phyloP scores from a whole-genome alignment of 2,888 invertebrate genomes.

The Amorpha juglandis region DNA sequence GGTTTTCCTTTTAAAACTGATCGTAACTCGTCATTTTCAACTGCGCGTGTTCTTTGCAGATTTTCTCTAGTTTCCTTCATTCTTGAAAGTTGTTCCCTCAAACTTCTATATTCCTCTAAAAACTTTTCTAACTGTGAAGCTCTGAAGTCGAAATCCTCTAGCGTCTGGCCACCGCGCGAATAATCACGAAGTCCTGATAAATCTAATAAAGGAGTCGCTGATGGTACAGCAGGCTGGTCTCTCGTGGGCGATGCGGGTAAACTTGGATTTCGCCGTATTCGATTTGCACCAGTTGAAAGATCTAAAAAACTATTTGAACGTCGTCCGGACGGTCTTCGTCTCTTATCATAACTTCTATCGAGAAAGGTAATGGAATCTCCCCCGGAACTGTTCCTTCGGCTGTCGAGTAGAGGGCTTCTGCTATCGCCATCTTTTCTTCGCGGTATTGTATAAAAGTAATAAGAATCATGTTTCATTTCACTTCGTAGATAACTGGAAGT shows the following conservation, averaged over 20 bases:
- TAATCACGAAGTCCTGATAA: constrained; percentile 82
- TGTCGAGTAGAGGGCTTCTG: constrained; percentile 89
- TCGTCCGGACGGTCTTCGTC: constrained; percentile 69
- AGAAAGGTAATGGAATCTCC: constrained; percentile 84
- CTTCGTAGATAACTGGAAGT: constrained; percentile 69
- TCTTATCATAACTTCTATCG: constrained; percentile 69
- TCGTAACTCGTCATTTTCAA: constrained; percentile 80
- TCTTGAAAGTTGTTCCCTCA: constrained; percentile 90
- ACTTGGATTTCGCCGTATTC: constrained; percentile 82
- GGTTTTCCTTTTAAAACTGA: constrained; percentile 85
- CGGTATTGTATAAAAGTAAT: constrained; percentile 88
- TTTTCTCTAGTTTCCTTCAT: constrained; percentile 92
- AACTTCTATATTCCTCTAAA: constrained; percentile 90
- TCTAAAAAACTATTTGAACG: constrained; percentile 89
- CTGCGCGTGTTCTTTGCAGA: constrained; percentile 77
- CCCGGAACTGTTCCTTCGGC: constrained; percentile 89
- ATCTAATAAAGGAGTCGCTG: constrained; percentile 86
- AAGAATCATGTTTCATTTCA: constrained; percentile 73
- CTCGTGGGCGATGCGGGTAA: constrained; percentile 87
- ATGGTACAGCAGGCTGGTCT: constrained; percentile 71
- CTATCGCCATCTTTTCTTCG: constrained; percentile 86
- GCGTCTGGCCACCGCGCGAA: constrained; percentile 71
- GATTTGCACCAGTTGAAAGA: constrained; percentile 80
- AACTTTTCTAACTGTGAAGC: constrained; percentile 91
- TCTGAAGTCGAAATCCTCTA: constrained; percentile 89